Conservation (phyloP, 2,113 vertebrate genomes). For the Dipodomys ordii region DNA sequence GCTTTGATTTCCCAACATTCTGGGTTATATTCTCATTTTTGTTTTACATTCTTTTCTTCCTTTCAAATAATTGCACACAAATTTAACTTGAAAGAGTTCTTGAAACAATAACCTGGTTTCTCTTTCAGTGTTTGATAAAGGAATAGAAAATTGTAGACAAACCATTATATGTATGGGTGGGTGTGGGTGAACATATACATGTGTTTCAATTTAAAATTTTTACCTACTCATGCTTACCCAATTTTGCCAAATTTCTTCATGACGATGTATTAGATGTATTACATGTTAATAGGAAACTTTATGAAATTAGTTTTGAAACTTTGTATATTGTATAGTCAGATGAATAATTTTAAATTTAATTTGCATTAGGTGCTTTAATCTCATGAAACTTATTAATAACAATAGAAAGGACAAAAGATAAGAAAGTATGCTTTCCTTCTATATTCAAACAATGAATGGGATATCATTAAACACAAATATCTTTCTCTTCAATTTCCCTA, state of each 20-base stretch:
- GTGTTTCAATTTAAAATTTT: not conserved
- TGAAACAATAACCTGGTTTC: not conserved
- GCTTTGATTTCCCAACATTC: slow-evolving; percentile 19
- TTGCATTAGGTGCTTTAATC: not conserved
- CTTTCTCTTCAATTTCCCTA: slow-evolving; percentile 13
- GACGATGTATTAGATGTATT: not conserved
- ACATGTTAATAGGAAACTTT: not conserved
- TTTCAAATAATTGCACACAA: slow-evolving; percentile 21
- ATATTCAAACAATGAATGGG: not conserved
- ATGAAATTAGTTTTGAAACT: not conserved
- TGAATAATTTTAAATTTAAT: not conserved
- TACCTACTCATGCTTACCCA: not conserved
- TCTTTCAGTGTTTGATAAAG: not conserved
- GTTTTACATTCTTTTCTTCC: not conserved
- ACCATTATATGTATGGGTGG: not conserved
- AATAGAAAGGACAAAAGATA: not conserved
- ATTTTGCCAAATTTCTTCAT: not conserved
- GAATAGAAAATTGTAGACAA: not conserved
- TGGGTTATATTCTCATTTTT: not conserved
- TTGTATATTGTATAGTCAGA: not conserved
- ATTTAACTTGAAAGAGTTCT: slow-evolving; percentile 28
- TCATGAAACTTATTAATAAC: not conserved
- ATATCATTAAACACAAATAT: slow-evolving; percentile 2
- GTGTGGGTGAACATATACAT: too few species aligned
- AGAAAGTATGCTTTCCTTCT: not conserved